Percentiles rank a stretch among this genome's conserved stretches.
Evolutionary conservation across 2,888 invertebrate genomes (phyloP).

Genomic region (Coelinius sp.): DNA sequence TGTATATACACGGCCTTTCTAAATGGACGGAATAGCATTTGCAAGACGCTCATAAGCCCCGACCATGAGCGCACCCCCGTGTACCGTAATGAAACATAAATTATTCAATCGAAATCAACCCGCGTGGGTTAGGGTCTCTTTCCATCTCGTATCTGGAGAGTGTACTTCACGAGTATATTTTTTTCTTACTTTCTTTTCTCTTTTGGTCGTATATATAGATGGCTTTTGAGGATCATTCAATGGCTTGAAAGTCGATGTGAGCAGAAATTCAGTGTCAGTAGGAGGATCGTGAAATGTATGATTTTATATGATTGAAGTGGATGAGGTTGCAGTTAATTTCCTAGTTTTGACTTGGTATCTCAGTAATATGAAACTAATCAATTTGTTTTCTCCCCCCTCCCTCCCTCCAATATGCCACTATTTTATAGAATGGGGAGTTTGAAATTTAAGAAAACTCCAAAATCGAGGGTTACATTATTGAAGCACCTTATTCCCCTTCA

Average conservation of each 20-base stretch:
- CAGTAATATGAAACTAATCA: background rate
- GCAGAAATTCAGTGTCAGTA: background rate
- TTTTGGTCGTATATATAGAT: background rate
- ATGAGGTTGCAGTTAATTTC: background rate
- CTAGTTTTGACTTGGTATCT: too few species aligned
- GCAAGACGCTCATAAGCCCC: conserved; percentile 70
- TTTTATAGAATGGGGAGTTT: conserved; percentile 46
- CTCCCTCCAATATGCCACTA: background rate
- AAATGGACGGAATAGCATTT: conserved; percentile 68
- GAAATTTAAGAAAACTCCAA: conserved; percentile 61
- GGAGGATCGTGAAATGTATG: background rate
- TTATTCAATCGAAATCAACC: conserved; percentile 71
- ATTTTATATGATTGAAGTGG: background rate
- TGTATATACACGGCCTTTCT: conserved; percentile 66
- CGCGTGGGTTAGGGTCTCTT: conserved; percentile 51
- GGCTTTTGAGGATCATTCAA: conserved; percentile 10
- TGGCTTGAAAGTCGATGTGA: background rate
- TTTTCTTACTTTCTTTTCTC: background rate
- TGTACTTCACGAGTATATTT: conserved; percentile 54
- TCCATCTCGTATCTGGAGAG: conserved; percentile 32
- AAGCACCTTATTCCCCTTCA: conserved; percentile 48
- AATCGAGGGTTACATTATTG: conserved; percentile 65
- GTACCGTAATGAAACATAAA: conserved; percentile 70
- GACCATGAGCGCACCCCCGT: conserved; percentile 51
- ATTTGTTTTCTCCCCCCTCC: background rate